These are phyloP conservation scores for Minunthozetes semirufus DNA, from an alignment of 2,888 invertebrate genomes.

Conservation along the genomic window DNA sequence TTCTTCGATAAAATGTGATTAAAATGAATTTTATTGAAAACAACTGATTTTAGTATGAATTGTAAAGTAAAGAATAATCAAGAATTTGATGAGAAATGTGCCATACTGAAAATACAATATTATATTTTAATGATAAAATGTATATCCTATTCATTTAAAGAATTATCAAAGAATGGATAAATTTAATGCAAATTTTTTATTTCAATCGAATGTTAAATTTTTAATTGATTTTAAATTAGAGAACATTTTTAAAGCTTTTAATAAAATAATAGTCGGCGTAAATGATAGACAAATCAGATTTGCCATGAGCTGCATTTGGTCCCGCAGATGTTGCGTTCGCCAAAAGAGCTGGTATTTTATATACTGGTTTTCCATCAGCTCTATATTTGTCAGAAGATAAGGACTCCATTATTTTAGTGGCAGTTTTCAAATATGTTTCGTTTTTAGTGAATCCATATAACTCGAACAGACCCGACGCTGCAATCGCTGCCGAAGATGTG, in stretches of 20 bases:
- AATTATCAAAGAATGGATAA: too few species aligned
- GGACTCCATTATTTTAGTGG: neutral
- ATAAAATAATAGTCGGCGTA: conserved; percentile 19
- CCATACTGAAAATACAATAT: too few species aligned
- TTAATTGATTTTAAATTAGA: neutral
- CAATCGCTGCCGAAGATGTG: conserved; percentile 1
- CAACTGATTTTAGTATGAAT: too few species aligned
- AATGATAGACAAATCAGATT: conserved; percentile 11
- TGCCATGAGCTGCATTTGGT: neutral
- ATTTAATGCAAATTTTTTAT: too few species aligned
- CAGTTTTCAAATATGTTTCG: neutral
- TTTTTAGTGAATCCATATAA: conserved; percentile 15
- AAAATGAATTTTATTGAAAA: too few species aligned
- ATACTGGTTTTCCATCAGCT: conserved; percentile 14
- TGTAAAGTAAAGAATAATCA: too few species aligned
- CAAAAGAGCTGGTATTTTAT: conserved; percentile 21
- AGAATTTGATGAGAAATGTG: too few species aligned
- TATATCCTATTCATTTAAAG: too few species aligned
- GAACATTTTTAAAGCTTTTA: neutral
- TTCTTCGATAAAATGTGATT: too few species aligned
- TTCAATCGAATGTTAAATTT: too few species aligned
- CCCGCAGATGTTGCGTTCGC: neutral
- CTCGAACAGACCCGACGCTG: conserved; percentile 18
- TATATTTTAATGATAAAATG: too few species aligned
- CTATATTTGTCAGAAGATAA: conserved; percentile 1